Conservation (phyloP, 2,113 vertebrate genomes). For the Cryptomyrus ogoouensis region DNA sequence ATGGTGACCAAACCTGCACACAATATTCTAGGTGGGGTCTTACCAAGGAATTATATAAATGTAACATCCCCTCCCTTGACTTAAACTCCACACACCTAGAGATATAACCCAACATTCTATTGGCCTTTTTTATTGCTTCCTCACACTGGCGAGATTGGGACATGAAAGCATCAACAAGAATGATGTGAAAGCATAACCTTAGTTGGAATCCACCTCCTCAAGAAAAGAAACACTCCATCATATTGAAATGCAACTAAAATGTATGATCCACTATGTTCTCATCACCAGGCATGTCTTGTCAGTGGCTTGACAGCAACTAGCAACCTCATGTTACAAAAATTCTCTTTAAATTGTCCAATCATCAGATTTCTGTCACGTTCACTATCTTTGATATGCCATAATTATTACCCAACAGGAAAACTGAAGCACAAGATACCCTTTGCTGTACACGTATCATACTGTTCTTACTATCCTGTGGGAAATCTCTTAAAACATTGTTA, state of each 20-base stretch:
- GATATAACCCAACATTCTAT: too few relatives aligned
- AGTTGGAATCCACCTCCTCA: not conserved
- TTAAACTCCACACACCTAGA: too few relatives aligned
- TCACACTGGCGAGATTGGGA: too few relatives aligned
- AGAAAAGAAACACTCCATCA: not conserved
- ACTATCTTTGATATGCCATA: too few relatives aligned
- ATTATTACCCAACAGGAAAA: not conserved
- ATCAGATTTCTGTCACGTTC: not conserved
- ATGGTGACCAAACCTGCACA: too few relatives aligned
- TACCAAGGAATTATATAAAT: too few relatives aligned
- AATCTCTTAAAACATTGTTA: not conserved
- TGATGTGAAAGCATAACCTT: not conserved
- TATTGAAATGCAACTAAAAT: not conserved
- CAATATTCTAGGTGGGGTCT: too few relatives aligned
- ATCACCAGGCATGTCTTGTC: not conserved
- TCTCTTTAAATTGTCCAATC: not conserved
- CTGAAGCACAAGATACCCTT: not conserved
- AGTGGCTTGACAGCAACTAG: not conserved
- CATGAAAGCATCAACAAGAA: not conserved
- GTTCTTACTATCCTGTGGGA: not conserved
- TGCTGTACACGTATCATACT: not conserved
- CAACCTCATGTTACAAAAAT: not conserved
- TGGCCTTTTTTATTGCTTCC: too few relatives aligned
- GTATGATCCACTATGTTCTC: not conserved
- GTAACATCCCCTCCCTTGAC: too few relatives aligned